phyloP scores from a whole-genome alignment of 2,888 invertebrate species.

The Hemicrepidius hirtus region DNA sequence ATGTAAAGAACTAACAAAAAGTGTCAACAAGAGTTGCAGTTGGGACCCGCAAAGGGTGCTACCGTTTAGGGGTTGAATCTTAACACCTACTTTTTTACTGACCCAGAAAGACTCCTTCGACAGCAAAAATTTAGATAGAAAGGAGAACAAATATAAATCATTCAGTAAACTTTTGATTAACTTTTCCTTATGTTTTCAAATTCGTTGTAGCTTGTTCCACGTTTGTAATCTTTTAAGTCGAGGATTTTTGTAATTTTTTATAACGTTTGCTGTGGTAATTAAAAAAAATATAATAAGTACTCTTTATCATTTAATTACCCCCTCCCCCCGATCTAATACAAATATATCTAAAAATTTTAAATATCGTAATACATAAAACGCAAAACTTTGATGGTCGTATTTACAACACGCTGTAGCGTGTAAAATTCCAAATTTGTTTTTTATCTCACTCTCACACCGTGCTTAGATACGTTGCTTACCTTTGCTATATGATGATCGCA shows the following conservation, averaged over 20 bases:
- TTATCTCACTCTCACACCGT: constrained; percentile 62
- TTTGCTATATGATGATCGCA: constrained; percentile 55
- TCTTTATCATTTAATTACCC: too few relatives aligned
- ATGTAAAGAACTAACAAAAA: constrained; percentile 46
- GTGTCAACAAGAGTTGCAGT: constrained; percentile 45
- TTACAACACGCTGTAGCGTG: constrained; percentile 60
- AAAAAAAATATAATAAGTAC: too few relatives aligned
- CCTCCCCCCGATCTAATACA: too few relatives aligned
- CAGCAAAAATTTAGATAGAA: background rate
- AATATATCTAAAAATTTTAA: constrained; percentile 44
- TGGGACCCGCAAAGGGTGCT: constrained; percentile 35
- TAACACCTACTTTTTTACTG: constrained; percentile 38
- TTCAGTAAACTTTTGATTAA: too few relatives aligned
- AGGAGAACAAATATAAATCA: too few relatives aligned
- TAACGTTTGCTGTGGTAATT: background rate
- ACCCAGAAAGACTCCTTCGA: background rate
- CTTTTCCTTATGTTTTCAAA: too few relatives aligned
- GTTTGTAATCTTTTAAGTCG: background rate
- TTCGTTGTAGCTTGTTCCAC: background rate
- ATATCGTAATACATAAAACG: constrained; percentile 41
- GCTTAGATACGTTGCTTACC: constrained; percentile 32
- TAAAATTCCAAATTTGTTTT: constrained; percentile 66
- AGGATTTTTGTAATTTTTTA: background rate
- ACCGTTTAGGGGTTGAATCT: constrained; percentile 41
- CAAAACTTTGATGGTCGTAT: constrained; percentile 46